Evolutionary conservation across 2,797 vertebrate genomes (phyloP).

Genomic region (Oreortyx pictus): DNA sequence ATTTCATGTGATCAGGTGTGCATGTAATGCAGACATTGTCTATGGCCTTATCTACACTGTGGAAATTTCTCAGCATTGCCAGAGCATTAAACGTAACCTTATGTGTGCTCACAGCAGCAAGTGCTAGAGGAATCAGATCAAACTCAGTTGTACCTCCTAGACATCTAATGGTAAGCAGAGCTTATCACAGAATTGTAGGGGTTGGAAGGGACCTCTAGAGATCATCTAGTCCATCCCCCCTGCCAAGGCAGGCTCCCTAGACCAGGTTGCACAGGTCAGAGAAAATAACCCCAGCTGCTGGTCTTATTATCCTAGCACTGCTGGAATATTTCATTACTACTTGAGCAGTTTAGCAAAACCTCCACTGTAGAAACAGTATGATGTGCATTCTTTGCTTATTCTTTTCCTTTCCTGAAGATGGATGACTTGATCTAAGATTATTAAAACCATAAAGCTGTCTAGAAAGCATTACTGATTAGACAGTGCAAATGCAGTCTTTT

Average conservation of each 20-base stretch:
- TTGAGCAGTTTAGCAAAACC: background rate
- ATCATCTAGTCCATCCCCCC: no score
- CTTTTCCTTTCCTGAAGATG: background rate
- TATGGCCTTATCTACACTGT: background rate
- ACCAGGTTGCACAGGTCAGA: no score
- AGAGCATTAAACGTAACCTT: background rate
- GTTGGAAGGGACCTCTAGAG: no score
- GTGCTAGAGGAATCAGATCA: background rate
- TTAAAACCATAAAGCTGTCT: background rate
- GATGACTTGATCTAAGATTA: background rate
- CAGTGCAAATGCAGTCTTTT: background rate
- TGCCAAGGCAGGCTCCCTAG: no score
- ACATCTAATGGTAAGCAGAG: background rate
- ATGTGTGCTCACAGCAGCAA: background rate
- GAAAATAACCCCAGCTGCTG: background rate
- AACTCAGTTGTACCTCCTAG: background rate
- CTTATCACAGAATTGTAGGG: background rate
- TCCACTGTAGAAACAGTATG: background rate
- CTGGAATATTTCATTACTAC: background rate
- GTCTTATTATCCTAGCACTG: background rate
- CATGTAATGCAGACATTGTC: background rate
- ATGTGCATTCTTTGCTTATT: background rate
- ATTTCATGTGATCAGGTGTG: rapidly evolving
- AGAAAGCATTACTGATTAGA: background rate
- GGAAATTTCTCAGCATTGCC: background rate